Evolutionary conservation across 2,888 invertebrate species (phyloP).

Genomic region (Mechanitis messenoides): DNA sequence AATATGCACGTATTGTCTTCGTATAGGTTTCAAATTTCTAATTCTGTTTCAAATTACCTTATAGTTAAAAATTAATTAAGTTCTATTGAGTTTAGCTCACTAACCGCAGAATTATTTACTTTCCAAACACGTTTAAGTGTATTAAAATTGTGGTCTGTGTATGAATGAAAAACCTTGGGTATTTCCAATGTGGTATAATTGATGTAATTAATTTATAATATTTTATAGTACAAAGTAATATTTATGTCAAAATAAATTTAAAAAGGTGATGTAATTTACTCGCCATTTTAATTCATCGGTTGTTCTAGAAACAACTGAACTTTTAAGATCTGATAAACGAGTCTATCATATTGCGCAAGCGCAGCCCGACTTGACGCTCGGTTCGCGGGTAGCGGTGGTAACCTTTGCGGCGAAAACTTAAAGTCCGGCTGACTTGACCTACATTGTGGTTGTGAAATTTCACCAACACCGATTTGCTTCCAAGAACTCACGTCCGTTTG

Average conservation of each 20-base stretch:
- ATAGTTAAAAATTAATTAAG: not conserved
- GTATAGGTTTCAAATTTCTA: not conserved
- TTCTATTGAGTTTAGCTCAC: conserved; percentile 21
- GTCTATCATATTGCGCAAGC: conserved; percentile 66
- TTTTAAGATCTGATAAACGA: conserved; percentile 66
- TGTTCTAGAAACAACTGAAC: conserved; percentile 57
- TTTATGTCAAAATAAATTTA: too few relatives aligned
- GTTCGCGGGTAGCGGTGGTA: conserved; percentile 52
- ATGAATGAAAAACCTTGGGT: conserved; percentile 64
- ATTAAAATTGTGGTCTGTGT: conserved; percentile 36
- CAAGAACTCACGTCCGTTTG: conserved; percentile 58
- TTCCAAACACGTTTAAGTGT: conserved; percentile 41
- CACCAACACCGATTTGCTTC: conserved; percentile 62
- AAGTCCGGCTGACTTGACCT: conserved; percentile 74
- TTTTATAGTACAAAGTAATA: too few relatives aligned
- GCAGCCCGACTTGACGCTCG: conserved; percentile 57
- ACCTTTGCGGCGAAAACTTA: conserved; percentile 72
- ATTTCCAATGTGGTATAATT: conserved; percentile 37
- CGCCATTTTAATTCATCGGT: conserved; percentile 26
- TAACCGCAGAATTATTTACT: conserved; percentile 53
- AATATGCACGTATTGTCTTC: not conserved
- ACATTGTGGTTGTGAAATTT: conserved; percentile 73
- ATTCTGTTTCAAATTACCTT: not conserved
- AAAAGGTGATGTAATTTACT: not conserved
- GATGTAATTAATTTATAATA: conserved; percentile 24